Conservation (phyloP, 2,888 invertebrate genomes). For the Atethmia centrago region DNA sequence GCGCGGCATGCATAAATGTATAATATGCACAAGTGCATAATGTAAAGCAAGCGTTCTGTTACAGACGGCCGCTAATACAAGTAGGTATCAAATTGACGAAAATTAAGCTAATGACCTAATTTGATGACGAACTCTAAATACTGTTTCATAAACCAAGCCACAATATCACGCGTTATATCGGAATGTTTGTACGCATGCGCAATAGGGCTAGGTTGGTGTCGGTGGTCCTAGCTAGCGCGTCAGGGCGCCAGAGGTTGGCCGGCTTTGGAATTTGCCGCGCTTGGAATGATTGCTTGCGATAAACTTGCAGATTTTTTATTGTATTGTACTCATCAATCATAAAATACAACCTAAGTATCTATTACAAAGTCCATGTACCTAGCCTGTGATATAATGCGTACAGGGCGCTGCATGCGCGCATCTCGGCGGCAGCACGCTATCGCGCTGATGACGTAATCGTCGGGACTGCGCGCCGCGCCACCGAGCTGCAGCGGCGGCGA, state of each 20-base stretch:
- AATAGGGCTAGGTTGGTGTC: neutral
- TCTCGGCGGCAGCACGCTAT: neutral
- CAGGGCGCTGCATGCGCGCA: neutral
- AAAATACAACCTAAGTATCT: neutral
- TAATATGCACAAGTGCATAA: no score
- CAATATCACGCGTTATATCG: neutral
- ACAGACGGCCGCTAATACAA: neutral
- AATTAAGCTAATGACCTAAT: constrained; percentile 3
- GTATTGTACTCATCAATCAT: neutral
- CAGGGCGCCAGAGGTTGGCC: neutral
- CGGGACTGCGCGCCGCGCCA: neutral
- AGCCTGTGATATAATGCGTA: neutral
- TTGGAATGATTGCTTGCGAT: neutral
- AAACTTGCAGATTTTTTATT: neutral
- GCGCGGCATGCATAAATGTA: neutral
- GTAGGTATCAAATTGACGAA: neutral
- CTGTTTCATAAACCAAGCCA: neutral
- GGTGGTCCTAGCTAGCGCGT: neutral
- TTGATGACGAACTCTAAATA: neutral
- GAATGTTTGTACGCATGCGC: neutral
- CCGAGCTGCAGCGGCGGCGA: neutral
- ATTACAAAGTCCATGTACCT: no score
- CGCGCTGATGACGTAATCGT: constrained; percentile 7
- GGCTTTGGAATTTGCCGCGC: neutral
- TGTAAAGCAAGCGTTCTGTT: neutral